Conservation (phyloP, 1,140 invertebrate species). For the Brachionus rubens region DNA sequence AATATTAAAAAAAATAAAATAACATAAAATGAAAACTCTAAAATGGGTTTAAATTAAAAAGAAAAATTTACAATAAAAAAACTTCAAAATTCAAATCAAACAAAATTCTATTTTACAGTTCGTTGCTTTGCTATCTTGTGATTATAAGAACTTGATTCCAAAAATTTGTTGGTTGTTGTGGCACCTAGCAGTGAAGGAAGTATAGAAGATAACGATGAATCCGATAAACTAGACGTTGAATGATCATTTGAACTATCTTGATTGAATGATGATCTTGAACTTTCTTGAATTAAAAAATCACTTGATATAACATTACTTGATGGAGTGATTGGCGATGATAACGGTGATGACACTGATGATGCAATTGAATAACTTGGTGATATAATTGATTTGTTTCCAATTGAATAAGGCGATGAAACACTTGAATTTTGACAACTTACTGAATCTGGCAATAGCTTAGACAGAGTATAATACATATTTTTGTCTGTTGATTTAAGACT, state of each 20-base stretch:
- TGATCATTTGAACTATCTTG: not conserved
- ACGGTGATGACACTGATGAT: not conserved
- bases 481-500: not conserved
- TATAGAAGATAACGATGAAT: conserved; percentile 15
- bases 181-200: not conserved
- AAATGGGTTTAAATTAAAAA: too few species aligned
- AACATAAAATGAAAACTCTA: too few species aligned
- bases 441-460: not conserved
- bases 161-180: conserved; percentile 1
- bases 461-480: conserved; percentile 12
- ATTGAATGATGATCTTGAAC: not conserved
- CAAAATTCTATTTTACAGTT: conserved; percentile 6
- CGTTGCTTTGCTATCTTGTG: conserved; percentile 12
- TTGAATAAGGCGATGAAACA: not conserved
- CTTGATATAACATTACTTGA: not conserved
- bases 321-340: conserved; percentile 1
- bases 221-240: not conserved
- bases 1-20: too few species aligned
- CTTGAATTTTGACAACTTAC: not conserved
- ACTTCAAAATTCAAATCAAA: too few species aligned
- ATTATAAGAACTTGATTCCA: conserved; percentile 5
- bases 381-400: not conserved
- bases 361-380: not conserved
- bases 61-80: too few species aligned
- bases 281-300: not conserved